Evolutionary conservation across 2,113 vertebrate species (phyloP).

Genomic region (Ia io): DNA sequence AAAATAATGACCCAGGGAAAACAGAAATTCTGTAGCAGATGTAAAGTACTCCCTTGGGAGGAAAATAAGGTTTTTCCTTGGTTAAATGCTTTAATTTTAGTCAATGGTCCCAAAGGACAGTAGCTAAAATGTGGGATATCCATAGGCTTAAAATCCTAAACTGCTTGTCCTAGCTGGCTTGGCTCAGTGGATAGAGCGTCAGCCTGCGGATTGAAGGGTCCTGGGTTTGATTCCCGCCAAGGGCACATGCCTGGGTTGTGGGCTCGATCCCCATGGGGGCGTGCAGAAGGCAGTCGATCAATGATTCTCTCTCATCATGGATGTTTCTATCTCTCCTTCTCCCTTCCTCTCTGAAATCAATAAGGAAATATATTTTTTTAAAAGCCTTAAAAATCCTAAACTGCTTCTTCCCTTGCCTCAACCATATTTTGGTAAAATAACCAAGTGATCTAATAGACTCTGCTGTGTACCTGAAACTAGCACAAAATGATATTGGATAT

Average conservation of each 20-base stretch:
- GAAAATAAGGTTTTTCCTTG: background rate
- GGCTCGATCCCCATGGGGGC: too few species aligned
- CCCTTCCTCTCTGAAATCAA: too few species aligned
- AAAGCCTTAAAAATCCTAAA: background rate
- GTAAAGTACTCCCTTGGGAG: conserved; percentile 43
- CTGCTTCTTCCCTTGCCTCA: background rate
- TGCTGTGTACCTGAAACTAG: background rate
- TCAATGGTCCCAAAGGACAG: background rate
- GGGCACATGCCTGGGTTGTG: too few species aligned
- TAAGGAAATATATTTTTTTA: too few species aligned
- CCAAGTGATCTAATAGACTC: background rate
- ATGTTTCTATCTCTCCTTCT: too few species aligned
- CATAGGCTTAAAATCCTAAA: background rate
- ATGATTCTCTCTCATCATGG: too few species aligned
- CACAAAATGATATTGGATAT: background rate
- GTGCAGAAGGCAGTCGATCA: too few species aligned
- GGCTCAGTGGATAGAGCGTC: too few species aligned
- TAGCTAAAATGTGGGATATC: background rate
- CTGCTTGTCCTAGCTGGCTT: background rate
- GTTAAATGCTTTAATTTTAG: background rate
- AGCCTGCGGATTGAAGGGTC: too few species aligned
- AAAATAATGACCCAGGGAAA: conserved; percentile 41
- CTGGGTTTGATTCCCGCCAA: too few species aligned
- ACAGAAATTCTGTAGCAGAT: conserved; percentile 60
- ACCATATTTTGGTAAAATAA: background rate